These are phyloP conservation scores for Camponotus vicinus DNA, from an alignment of 1,140 invertebrate species.

Conservation along the genomic window DNA sequence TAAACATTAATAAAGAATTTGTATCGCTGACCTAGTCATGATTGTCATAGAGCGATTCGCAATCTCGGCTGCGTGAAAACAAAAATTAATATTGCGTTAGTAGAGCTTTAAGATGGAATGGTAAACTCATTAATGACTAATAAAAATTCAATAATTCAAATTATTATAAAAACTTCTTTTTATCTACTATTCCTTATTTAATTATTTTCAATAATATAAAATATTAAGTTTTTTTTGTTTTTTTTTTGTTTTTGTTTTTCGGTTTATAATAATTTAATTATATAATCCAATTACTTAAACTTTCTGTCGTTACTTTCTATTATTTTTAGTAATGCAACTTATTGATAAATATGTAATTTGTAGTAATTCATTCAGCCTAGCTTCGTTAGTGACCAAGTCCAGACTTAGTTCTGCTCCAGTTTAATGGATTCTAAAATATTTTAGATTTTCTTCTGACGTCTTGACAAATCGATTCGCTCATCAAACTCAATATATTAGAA, in stretches of 20 bases:
- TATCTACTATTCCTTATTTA: neutral
- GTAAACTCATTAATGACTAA: conserved; percentile 3
- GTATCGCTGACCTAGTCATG: conserved; percentile 76
- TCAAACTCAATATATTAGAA: neutral
- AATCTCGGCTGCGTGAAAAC: conserved; percentile 78
- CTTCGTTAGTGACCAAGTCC: neutral
- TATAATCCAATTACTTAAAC: conserved; percentile 3
- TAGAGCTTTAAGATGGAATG: conserved; percentile 1
- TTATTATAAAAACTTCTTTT: neutral
- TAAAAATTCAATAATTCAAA: neutral
- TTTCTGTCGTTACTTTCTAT: neutral
- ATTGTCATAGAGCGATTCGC: conserved; percentile 71
- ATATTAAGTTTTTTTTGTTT: neutral
- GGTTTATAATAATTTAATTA: neutral
- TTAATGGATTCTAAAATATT: conserved; percentile 7
- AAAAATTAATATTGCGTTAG: conserved; percentile 64
- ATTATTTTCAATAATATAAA: neutral
- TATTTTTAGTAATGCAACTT: conserved; percentile 1
- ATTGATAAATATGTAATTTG: conserved; percentile 1
- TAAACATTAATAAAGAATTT: conserved; percentile 69
- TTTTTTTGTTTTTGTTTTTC: neutral
- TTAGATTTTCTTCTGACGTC: conserved; percentile 20
- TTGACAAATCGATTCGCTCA: conserved; percentile 32
- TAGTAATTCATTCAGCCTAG: neutral
- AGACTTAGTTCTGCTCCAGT: neutral